Conservation (phyloP, 1,140 invertebrate genomes). For the Cyclina sinensis region DNA sequence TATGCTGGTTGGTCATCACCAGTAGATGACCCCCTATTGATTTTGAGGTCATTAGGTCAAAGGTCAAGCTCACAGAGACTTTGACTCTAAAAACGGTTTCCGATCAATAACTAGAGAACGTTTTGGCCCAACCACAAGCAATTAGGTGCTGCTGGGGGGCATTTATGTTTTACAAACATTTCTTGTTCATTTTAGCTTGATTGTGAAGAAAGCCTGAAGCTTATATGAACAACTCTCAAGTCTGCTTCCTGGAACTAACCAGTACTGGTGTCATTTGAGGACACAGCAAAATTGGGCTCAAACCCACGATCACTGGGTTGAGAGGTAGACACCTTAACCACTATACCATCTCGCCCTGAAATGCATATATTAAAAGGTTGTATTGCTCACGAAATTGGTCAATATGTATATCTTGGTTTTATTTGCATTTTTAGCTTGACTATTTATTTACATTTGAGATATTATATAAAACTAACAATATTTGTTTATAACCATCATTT, state of each 20-base stretch:
- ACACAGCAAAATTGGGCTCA: background rate
- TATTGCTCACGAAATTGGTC: slow-evolving; percentile 39
- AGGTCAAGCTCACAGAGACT: too few relatives aligned
- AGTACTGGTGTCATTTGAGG: slow-evolving; percentile 33
- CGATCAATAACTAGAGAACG: too few relatives aligned
- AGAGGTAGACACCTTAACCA: slow-evolving; percentile 2
- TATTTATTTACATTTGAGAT: slow-evolving; percentile 12
- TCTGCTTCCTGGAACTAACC: slow-evolving; percentile 32
- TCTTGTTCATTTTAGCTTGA: slow-evolving; percentile 32
- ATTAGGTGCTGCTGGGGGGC: too few relatives aligned
- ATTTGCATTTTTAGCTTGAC: slow-evolving; percentile 10
- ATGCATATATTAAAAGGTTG: slow-evolving; percentile 44
- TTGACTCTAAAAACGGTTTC: too few relatives aligned
- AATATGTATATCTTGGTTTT: slow-evolving; percentile 21
- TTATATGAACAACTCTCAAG: slow-evolving; percentile 31
- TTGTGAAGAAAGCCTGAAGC: slow-evolving; percentile 36
- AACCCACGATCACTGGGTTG: slow-evolving; percentile 9
- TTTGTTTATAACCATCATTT: background rate
- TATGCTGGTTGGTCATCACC: too few relatives aligned
- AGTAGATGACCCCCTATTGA: too few relatives aligned
- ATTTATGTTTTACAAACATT: too few relatives aligned
- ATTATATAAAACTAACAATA: slow-evolving; percentile 6
- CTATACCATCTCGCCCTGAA: slow-evolving; percentile 34
- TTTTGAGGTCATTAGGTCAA: too few relatives aligned
- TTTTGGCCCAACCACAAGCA: too few relatives aligned